Evolutionary conservation across 2,113 vertebrate genomes (phyloP).

Genomic region (Centrocercus urophasianus): DNA sequence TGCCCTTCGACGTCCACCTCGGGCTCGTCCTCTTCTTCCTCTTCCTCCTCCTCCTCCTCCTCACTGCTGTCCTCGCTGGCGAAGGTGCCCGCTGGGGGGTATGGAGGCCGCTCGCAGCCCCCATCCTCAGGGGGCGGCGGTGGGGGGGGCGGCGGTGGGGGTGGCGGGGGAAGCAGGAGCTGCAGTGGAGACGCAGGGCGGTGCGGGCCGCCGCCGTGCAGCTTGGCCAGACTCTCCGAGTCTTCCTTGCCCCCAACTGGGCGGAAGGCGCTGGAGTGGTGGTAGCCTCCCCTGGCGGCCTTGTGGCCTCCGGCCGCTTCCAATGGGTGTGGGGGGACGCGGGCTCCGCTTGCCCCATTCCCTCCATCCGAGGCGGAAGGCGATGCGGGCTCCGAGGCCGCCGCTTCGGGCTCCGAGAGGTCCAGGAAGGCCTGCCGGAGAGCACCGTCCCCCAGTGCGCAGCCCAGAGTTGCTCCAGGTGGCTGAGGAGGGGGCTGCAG

Average conservation of each 20-base stretch:
- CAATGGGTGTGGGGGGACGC: slow-evolving; percentile 55
- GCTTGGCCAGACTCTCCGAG: slow-evolving; percentile 90
- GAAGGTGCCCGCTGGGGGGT: slow-evolving; percentile 62
- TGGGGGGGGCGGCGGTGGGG: background rate
- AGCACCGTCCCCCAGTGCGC: slow-evolving; percentile 81
- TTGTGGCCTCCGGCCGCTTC: slow-evolving; percentile 36
- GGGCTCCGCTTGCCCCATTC: background rate
- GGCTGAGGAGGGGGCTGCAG: slow-evolving; percentile 87
- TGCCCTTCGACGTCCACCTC: slow-evolving; percentile 95
- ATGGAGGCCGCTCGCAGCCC: slow-evolving; percentile 46
- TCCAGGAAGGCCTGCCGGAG: slow-evolving; percentile 91
- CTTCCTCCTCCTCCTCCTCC: slow-evolving; percentile 82
- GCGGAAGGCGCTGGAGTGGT: slow-evolving; percentile 89
- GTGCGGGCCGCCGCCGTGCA: slow-evolving; percentile 74
- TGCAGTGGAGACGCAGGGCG: slow-evolving; percentile 28
- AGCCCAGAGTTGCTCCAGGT: slow-evolving; percentile 80
- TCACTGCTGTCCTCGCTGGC: slow-evolving; percentile 88
- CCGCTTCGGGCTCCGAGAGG: slow-evolving; percentile 82
- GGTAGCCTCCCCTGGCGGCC: slow-evolving; percentile 74
- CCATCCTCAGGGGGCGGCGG: slow-evolving; percentile 44
- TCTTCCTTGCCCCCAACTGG: slow-evolving; percentile 90
- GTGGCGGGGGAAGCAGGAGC: slow-evolving; percentile 39
- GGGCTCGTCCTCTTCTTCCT: slow-evolving; percentile 81
- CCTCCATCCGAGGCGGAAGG: slow-evolving; percentile 55
- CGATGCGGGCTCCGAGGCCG: slow-evolving; percentile 13